Evolutionary conservation across 2,113 vertebrate species (phyloP), one percentile per base, ranked within the genome.

Genomic region (Columba livia): DNA sequence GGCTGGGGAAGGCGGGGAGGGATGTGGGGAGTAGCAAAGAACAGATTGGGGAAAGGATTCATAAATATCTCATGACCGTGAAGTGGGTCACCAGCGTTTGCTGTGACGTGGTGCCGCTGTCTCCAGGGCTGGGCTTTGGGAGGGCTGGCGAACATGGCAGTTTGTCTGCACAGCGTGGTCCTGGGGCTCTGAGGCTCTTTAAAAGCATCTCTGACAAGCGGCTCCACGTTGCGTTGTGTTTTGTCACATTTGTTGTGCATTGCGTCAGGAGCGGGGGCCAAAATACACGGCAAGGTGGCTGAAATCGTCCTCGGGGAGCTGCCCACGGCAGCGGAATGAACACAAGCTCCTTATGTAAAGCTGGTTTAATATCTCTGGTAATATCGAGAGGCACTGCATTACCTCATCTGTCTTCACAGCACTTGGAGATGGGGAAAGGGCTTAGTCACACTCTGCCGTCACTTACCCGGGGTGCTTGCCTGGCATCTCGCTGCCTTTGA

Each of bases 281-380:
- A 89, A 86, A 58, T 9, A 13, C 64, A 18, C n/a, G 6, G 3
- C 20, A 11, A 72, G 54, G 81, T 38, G 88, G 79, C 28, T 70
- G 6, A 85, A 90, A 50, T 31, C 54, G 56, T 91, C 89, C 81
- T 31, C 5, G 28, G 79, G 86, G 90, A 91, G 88, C 70, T 91
- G 92, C 92, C 65, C 54, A 12, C 1, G 1, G 81, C 88, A 51
- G 69, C 72, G 19, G 42, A 79, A n/a, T 2, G 11, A 66, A 14
- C 32, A 61, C 80, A 64, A 78, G 89, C 87, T 75, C 89, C 82
- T 96, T 95, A 94, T 36, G 60, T 95, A 94, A 96, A 94, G 90
- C 90, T 84, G 51, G 18, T 91, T 44, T 80, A 72, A 80, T 90
- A 94, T 94, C 94, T 54, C 91, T 89, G 88, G 74, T 50, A 28